phyloP scores from a whole-genome alignment of 2,113 vertebrate genomes.

The Platysteira castanea region DNA sequence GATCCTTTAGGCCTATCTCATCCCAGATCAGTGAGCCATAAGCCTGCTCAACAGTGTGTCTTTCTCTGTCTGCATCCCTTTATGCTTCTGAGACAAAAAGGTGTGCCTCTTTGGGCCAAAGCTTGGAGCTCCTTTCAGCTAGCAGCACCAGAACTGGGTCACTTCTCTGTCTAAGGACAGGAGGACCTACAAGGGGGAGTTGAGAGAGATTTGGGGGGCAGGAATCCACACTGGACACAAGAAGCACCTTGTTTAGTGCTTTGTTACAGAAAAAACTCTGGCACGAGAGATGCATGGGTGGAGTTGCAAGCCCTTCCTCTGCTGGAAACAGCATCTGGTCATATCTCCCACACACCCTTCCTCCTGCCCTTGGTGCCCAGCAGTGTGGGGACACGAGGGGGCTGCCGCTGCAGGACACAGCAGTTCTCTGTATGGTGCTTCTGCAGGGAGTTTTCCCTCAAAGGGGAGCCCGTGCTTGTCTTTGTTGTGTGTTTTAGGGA shows the following conservation, averaged over 20 bases:
- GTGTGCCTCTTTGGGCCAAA: not conserved
- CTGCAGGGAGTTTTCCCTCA: not conserved
- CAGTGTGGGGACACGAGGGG: rapidly evolving
- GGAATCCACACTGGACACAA: not conserved
- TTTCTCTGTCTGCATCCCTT: not conserved
- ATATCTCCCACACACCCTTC: not conserved
- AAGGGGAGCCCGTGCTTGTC: rapidly evolving
- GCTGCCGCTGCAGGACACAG: not conserved
- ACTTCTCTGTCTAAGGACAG: not conserved
- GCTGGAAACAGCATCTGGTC: not conserved
- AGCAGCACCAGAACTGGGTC: not conserved
- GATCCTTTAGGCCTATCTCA: not conserved
- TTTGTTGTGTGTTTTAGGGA: not conserved
- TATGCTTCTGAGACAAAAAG: not conserved
- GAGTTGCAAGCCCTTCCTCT: not conserved
- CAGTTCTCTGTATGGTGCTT: not conserved
- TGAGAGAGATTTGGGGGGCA: not conserved
- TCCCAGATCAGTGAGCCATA: not conserved
- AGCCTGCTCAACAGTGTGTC: not conserved
- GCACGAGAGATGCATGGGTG: not conserved
- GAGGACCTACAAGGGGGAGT: not conserved
- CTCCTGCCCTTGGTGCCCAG: not conserved
- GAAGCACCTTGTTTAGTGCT: not conserved
- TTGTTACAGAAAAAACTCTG: not conserved
- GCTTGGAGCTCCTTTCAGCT: not conserved